Percentiles rank a stretch among this genome's conserved stretches.
Conservation (phyloP, 2,113 vertebrate genomes). For the Bothrops jararaca region DNA sequence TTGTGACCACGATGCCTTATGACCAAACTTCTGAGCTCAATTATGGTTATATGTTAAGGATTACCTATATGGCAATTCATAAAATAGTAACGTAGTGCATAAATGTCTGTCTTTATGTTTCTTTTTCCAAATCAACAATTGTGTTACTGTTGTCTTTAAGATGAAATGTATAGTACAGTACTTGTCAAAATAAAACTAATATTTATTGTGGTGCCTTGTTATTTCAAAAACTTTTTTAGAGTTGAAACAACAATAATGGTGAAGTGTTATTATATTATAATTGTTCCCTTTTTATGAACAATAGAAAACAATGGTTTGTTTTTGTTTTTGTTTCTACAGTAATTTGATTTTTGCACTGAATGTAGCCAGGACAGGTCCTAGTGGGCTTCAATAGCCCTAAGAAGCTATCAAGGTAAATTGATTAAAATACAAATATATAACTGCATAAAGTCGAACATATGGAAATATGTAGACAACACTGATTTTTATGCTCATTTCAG, state of each 20-base stretch:
- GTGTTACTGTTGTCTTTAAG: background rate
- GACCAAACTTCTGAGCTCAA: background rate
- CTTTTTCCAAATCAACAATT: background rate
- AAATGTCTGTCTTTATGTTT: background rate
- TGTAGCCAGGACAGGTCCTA: conserved; percentile 72
- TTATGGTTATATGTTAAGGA: background rate
- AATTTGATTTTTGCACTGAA: conserved; percentile 76
- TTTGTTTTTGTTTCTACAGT: conserved; percentile 49
- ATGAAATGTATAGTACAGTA: background rate
- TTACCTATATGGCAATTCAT: background rate
- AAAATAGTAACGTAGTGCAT: background rate
- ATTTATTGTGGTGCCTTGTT: background rate
- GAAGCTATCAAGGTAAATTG: conserved; percentile 75
- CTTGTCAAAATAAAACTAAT: background rate
- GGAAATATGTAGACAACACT: background rate
- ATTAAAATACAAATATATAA: background rate
- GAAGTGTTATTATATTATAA: background rate
- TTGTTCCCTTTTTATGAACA: background rate
- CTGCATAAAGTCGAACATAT: conserved; percentile 2
- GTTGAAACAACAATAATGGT: background rate
- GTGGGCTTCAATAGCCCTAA: conserved; percentile 69
- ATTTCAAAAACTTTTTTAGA: background rate
- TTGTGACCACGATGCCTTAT: background rate
- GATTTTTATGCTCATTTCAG: background rate
- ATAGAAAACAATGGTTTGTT: conserved; percentile 11